These are phyloP conservation scores for Limulus polyphemus DNA, from an alignment of 2,888 invertebrate genomes.

Conservation along the genomic window DNA sequence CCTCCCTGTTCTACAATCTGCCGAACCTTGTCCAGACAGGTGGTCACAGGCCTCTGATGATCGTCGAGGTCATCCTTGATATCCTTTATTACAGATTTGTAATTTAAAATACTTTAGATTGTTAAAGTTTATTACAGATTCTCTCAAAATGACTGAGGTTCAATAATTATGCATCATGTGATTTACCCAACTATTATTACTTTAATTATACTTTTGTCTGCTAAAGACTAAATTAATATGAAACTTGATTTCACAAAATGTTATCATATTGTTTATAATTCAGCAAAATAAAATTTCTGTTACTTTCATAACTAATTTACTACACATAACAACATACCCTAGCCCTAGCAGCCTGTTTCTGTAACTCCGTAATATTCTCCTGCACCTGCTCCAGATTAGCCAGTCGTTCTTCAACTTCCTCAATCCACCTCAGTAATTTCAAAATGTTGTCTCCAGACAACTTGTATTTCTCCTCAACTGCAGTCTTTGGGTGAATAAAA, in stretches of 20 bases:
- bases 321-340: constrained; percentile 46
- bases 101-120: too few relatives aligned
- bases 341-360: constrained; percentile 75
- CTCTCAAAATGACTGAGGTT: too few relatives aligned
- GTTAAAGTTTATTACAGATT: too few relatives aligned
- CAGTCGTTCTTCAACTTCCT: constrained; percentile 66
- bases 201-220: too few relatives aligned
- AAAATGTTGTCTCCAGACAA: constrained; percentile 74
- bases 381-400: constrained; percentile 73
- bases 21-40: constrained; percentile 76
- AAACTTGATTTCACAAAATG: too few relatives aligned
- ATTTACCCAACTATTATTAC: too few relatives aligned
- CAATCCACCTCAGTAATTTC: constrained; percentile 74
- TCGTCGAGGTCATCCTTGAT: constrained; percentile 79
- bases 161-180: too few relatives aligned
- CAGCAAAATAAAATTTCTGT: too few relatives aligned
- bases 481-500: constrained; percentile 52
- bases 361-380: constrained; percentile 70
- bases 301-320: too few relatives aligned
- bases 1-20: constrained; percentile 78
- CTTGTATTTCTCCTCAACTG: constrained; percentile 86
- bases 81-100: constrained; percentile 44
- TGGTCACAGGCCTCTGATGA: constrained; percentile 67
- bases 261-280: too few relatives aligned
- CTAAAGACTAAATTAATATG: too few relatives aligned